phyloP scores from a whole-genome alignment of 2,888 invertebrate genomes.

The Agrotis puta region DNA sequence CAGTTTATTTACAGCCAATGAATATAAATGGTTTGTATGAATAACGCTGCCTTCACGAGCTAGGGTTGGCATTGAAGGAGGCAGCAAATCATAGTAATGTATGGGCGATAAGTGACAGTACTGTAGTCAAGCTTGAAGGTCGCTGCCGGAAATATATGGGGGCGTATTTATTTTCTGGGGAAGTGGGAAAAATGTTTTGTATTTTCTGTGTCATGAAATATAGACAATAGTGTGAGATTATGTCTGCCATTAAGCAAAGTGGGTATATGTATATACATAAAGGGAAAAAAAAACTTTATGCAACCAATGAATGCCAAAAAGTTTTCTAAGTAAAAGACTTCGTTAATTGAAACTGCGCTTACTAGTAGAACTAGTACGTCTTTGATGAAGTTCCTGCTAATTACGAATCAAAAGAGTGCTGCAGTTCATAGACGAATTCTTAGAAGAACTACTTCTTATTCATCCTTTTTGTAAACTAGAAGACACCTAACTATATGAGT shows the following conservation, averaged over 20 bases:
- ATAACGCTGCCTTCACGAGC: slow-evolving; percentile 42
- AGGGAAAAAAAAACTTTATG: neutral
- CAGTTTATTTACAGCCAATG: slow-evolving; percentile 63
- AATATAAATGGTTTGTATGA: slow-evolving; percentile 66
- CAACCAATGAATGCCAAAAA: slow-evolving; percentile 6
- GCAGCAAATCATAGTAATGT: slow-evolving; percentile 53
- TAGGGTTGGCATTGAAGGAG: slow-evolving; percentile 57
- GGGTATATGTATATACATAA: neutral
- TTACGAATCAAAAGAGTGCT: neutral
- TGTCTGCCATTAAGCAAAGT: slow-evolving; percentile 5
- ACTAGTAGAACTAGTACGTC: neutral
- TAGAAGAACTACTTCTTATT: slow-evolving; percentile 1
- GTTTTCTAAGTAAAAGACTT: neutral
- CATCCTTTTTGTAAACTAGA: too few relatives aligned
- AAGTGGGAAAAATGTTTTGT: slow-evolving; percentile 41
- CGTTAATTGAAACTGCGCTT: slow-evolving; percentile 10
- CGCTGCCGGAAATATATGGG: slow-evolving; percentile 42
- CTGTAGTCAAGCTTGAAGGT: slow-evolving; percentile 48
- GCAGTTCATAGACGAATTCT: neutral
- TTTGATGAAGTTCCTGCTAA: slow-evolving; percentile 22
- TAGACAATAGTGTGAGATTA: slow-evolving; percentile 15
- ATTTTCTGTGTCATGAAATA: slow-evolving; percentile 27
- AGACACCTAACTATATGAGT: neutral
- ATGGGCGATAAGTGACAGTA: slow-evolving; percentile 56
- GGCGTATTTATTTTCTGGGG: slow-evolving; percentile 40